phyloP scores from a whole-genome alignment of 2,113 vertebrate species.

The Enhydra lutris region DNA sequence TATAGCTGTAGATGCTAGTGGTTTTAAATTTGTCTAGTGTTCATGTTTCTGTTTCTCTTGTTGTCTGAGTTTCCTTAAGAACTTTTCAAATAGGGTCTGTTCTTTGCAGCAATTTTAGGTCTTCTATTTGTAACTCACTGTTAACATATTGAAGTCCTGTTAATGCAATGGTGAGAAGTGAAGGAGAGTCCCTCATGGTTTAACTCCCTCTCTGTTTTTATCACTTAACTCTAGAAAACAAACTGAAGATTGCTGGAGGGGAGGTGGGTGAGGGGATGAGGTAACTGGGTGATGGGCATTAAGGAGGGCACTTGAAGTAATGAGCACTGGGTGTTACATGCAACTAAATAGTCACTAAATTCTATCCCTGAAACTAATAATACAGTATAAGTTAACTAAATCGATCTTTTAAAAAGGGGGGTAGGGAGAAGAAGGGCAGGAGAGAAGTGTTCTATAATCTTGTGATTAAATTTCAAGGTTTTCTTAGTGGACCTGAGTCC shows the following conservation, averaged over 20 bases:
- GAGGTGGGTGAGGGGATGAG: background rate
- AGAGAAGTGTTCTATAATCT: background rate
- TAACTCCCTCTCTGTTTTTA: background rate
- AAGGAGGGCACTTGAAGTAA: background rate
- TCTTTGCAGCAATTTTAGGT: background rate
- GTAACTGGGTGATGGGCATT: background rate
- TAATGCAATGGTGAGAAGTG: background rate
- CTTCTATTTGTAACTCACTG: background rate
- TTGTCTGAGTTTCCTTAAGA: background rate
- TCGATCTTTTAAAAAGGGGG: background rate
- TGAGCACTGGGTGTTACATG: background rate
- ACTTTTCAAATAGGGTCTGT: background rate
- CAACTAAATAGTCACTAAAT: background rate
- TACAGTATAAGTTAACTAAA: background rate
- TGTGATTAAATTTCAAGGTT: background rate
- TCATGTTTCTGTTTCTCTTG: background rate
- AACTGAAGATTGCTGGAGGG: background rate
- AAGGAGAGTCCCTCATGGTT: background rate
- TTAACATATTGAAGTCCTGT: background rate
- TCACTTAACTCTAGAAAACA: background rate
- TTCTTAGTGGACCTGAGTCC: background rate
- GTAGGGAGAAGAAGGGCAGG: background rate
- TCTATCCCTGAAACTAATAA: background rate
- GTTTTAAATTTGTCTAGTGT: background rate
- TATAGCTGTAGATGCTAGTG: background rate